Evolutionary conservation across 2,113 vertebrate genomes (phyloP).

Genomic region (Manacus vitellinus): DNA sequence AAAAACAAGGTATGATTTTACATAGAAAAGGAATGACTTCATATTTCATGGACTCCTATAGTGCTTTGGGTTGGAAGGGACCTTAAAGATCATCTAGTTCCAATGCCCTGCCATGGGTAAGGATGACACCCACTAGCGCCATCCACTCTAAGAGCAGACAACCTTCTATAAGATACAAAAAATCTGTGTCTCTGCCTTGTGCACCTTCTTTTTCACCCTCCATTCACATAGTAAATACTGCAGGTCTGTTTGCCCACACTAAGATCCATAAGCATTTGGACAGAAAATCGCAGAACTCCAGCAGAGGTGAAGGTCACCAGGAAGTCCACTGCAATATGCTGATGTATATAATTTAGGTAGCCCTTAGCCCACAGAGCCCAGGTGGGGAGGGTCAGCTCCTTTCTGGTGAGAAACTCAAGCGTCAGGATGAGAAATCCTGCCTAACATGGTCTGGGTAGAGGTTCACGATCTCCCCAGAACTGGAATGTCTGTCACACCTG

Average conservation of each 20-base stretch:
- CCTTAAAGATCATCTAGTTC: not conserved
- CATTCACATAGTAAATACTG: not conserved
- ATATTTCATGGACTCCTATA: not conserved
- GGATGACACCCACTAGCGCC: not conserved
- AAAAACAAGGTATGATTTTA: not conserved
- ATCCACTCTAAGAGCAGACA: not conserved
- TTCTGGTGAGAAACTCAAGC: not conserved
- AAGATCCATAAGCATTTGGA: not conserved
- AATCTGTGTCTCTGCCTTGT: accelerated
- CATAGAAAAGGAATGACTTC: not conserved
- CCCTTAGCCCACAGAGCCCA: not conserved
- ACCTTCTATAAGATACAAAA: not conserved
- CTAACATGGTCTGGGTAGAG: not conserved
- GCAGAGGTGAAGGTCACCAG: not conserved
- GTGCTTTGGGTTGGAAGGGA: not conserved
- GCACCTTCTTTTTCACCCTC: not conserved
- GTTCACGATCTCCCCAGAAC: not conserved
- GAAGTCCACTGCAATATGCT: not conserved
- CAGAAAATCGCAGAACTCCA: not conserved
- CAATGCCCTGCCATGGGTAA: not conserved
- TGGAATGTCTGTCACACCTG: not conserved
- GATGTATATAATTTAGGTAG: not conserved
- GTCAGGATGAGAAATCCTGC: not conserved
- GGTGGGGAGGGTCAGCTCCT: not conserved
- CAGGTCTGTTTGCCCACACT: not conserved